Evolutionary conservation across 2,888 invertebrate species (phyloP).

Genomic region (Noctua fimbriata): DNA sequence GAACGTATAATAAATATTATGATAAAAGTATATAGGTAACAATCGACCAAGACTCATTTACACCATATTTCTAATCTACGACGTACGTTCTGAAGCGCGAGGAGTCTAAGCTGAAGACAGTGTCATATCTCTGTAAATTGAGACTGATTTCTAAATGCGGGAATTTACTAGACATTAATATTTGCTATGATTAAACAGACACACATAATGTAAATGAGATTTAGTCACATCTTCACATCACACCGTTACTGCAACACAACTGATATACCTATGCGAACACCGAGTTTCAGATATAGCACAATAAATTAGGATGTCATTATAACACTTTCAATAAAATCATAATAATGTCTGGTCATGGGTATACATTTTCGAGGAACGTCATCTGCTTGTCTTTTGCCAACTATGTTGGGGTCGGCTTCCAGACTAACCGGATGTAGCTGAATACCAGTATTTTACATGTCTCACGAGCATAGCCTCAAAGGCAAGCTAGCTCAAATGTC

Average conservation of each 20-base stretch:
- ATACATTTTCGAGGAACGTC: not conserved
- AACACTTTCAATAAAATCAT: slow-evolving; percentile 15
- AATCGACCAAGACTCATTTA: slow-evolving; percentile 69
- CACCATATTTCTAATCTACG: slow-evolving; percentile 67
- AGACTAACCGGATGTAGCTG: too few relatives aligned
- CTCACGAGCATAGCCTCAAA: not conserved
- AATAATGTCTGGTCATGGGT: slow-evolving; percentile 1
- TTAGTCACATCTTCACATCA: slow-evolving; percentile 61
- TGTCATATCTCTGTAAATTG: slow-evolving; percentile 54
- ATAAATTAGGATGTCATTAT: not conserved
- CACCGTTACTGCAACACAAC: slow-evolving; percentile 57
- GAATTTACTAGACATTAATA: slow-evolving; percentile 57
- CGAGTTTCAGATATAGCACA: slow-evolving; percentile 17
- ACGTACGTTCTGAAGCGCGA: slow-evolving; percentile 62
- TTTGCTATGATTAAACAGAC: slow-evolving; percentile 65
- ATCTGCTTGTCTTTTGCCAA: too few relatives aligned
- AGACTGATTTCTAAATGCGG: slow-evolving; percentile 62
- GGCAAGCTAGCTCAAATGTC: not conserved
- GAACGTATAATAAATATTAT: slow-evolving; percentile 40
- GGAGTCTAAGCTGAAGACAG: slow-evolving; percentile 61
- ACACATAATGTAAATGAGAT: slow-evolving; percentile 70
- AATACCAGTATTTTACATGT: not conserved
- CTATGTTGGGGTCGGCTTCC: too few relatives aligned
- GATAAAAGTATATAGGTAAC: slow-evolving; percentile 55
- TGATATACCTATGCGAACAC: slow-evolving; percentile 41